Evolutionary conservation across 2,797 vertebrate genomes (phyloP).

Genomic region (Enteromius mattozi): DNA sequence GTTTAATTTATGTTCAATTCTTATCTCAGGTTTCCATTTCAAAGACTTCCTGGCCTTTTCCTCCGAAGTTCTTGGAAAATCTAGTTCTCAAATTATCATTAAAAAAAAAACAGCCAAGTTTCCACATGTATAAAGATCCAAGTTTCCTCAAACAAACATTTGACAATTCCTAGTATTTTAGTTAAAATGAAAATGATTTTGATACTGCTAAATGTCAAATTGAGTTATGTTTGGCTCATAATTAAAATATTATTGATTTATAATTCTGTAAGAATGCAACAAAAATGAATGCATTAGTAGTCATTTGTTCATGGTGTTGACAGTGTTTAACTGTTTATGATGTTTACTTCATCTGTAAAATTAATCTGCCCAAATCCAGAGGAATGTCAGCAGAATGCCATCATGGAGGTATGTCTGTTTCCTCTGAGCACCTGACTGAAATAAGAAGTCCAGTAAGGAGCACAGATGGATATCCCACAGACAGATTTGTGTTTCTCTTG

Average conservation of each 20-base stretch:
- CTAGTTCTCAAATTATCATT: not conserved
- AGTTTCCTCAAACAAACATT: slow-evolving; percentile 2
- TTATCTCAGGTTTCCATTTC: not conserved
- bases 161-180: not conserved
- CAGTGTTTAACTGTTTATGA: slow-evolving; percentile 1
- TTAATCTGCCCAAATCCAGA: not conserved
- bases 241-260: not conserved
- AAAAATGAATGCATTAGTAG: not conserved
- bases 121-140: not conserved
- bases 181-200: not conserved
- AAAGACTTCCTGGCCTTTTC: no score
- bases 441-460: not conserved
- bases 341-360: not conserved
- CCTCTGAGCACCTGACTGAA: not conserved
- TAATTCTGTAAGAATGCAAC: not conserved
- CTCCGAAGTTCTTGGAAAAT: not conserved
- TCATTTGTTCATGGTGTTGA: not conserved
- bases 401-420: not conserved
- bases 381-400: not conserved
- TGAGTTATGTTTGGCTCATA: not conserved
- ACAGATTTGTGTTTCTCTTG: slow-evolving; percentile 23
- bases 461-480: slow-evolving; percentile 22
- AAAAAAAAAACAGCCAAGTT: not conserved
- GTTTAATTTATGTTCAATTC: not conserved
- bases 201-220: no score